A percentile compares a stretch with the other conserved stretches of the same genome.
Evolutionary conservation across 2,797 vertebrate species (phyloP).

Genomic region (Acropternis orthonyx): DNA sequence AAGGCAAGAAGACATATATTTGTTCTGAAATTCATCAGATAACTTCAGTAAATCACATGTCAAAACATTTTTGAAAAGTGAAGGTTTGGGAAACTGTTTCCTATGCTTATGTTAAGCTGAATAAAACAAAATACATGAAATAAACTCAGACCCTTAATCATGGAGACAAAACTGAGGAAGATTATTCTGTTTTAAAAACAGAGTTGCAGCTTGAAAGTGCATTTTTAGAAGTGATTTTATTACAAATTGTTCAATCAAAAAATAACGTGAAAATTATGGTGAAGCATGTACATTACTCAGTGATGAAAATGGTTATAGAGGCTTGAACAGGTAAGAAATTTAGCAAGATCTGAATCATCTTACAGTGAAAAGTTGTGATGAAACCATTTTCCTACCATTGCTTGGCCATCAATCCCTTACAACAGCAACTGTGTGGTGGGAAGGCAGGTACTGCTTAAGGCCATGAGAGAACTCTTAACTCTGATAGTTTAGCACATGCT

Average conservation of each 20-base stretch:
- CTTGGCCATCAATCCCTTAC: neutral
- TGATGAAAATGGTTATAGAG: neutral
- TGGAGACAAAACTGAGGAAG: conserved; percentile 63
- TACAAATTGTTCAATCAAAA: conserved; percentile 65
- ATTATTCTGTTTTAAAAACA: conserved; percentile 74
- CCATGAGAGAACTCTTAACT: neutral
- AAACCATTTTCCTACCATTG: neutral
- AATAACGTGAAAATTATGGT: conserved; percentile 51
- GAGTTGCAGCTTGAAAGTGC: conserved; percentile 67
- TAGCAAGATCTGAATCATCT: neutral
- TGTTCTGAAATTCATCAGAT: conserved; percentile 70
- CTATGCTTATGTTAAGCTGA: conserved; percentile 27
- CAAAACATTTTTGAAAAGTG: conserved; percentile 63
- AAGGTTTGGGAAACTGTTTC: neutral
- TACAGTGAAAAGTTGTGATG: neutral
- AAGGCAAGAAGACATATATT: conserved; percentile 65
- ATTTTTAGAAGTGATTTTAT: conserved; percentile 76
- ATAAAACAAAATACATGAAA: conserved; percentile 39
- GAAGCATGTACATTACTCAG: conserved; percentile 60
- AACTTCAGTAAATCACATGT: conserved; percentile 62
- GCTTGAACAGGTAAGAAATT: neutral
- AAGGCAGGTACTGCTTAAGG: neutral
- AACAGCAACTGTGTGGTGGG: neutral
- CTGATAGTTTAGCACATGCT: neutral
- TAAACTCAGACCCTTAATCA: conserved; percentile 71